Evolutionary conservation across 2,888 invertebrate genomes (phyloP).

Genomic region (Agrotis clavis): DNA sequence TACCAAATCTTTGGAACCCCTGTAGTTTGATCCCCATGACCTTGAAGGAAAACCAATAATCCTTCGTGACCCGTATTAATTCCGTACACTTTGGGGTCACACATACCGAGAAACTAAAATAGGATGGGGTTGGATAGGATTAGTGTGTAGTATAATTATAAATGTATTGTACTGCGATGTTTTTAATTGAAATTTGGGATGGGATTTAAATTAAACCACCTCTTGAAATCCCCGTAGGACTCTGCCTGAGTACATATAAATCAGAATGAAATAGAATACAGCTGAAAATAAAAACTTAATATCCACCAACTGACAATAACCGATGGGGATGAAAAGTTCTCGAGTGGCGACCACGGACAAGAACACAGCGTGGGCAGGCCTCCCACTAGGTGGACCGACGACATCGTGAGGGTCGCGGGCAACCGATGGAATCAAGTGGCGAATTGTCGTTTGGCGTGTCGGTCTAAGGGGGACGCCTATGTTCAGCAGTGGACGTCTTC

Average conservation of each 20-base stretch:
- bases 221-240: background rate
- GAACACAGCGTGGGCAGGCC: too few relatives aligned
- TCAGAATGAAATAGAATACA: background rate
- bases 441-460: too few relatives aligned
- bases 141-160: constrained; percentile 9
- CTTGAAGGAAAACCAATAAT: constrained; percentile 50
- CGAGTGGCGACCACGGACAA: too few relatives aligned
- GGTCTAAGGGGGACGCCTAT: too few relatives aligned
- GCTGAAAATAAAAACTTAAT: too few relatives aligned
- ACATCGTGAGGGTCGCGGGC: too few relatives aligned
- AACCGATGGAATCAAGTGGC: too few relatives aligned
- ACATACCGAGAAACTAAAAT: constrained; percentile 20
- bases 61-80: constrained; percentile 44
- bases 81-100: constrained; percentile 30
- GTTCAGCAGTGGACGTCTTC: too few relatives aligned
- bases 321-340: too few relatives aligned
- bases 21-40: constrained; percentile 33
- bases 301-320: too few relatives aligned
- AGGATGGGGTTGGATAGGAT: constrained; percentile 18
- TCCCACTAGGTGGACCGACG: too few relatives aligned
- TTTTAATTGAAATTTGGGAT: background rate
- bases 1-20: constrained; percentile 46
- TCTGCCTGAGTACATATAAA: background rate
- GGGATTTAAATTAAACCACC: background rate
- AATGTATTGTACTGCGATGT: background rate